phyloP scores from a whole-genome alignment of 2,888 invertebrate genomes.

The Marronus borbonicus region DNA sequence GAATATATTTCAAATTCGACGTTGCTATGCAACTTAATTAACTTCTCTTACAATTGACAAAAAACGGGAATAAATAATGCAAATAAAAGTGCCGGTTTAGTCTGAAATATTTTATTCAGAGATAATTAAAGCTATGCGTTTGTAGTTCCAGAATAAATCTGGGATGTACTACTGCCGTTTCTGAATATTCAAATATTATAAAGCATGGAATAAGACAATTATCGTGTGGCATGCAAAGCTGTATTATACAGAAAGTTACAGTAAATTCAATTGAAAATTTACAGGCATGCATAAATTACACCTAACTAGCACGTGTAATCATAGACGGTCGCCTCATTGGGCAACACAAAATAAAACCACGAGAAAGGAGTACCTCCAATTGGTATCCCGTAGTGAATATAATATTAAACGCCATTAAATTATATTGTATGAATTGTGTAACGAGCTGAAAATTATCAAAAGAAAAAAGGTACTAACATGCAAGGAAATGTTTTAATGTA shows the following conservation, averaged over 20 bases:
- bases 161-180: no score
- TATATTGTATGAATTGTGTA: constrained; percentile 37
- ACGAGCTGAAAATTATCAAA: constrained; percentile 22
- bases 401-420: constrained; percentile 54
- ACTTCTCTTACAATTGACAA: no score
- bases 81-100: no score
- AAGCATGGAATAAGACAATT: background rate
- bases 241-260: background rate
- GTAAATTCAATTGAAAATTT: background rate
- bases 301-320: constrained; percentile 45
- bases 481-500: no score
- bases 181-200: no score
- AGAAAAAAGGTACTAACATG: background rate
- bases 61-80: no score
- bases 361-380: constrained; percentile 55
- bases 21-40: no score
- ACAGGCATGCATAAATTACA: constrained; percentile 29
- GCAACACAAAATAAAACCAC: constrained; percentile 55
- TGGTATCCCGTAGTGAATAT: constrained; percentile 56
- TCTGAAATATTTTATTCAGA: no score
- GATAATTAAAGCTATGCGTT: no score
- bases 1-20: no score
- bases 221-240: background rate
- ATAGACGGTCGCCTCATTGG: constrained; percentile 52
- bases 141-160: no score